Evolutionary conservation across 2,797 vertebrate species (phyloP).

Genomic region (Hozukius guyotensis): DNA sequence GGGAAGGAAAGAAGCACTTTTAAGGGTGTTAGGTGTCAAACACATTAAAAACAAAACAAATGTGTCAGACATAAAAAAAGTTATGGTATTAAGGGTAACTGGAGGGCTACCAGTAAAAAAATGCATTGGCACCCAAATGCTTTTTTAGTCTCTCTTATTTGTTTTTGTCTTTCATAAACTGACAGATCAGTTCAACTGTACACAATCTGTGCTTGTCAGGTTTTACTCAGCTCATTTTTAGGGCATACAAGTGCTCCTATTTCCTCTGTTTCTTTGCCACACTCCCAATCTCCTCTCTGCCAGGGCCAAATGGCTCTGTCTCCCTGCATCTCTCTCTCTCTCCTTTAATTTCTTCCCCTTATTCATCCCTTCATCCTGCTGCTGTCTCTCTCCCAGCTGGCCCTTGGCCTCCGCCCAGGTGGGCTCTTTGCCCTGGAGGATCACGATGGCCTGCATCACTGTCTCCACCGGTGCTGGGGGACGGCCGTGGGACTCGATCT

Average conservation of each 20-base stretch:
- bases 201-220: constrained; percentile 22
- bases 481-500: constrained; percentile 85
- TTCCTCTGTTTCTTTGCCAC: constrained; percentile 40
- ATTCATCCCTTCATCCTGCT: constrained; percentile 39
- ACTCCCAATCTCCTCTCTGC: constrained; percentile 43
- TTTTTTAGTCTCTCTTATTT: neutral
- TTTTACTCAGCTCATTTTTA: constrained; percentile 28
- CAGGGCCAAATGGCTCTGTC: constrained; percentile 43
- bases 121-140: neutral
- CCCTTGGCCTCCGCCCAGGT: constrained; percentile 89
- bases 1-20: neutral
- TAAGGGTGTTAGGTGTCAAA: neutral
- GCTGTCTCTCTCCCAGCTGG: constrained; percentile 80
- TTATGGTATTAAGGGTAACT: neutral
- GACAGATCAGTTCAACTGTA: neutral
- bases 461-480: constrained; percentile 85
- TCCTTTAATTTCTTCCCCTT: constrained; percentile 38
- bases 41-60: neutral
- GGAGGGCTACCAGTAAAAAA: neutral
- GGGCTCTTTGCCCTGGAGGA: constrained; percentile 85
- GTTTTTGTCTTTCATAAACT: neutral
- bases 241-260: constrained; percentile 17
- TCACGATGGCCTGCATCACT: constrained; percentile 88
- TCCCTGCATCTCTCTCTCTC: constrained; percentile 14
- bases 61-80: neutral